Evolutionary conservation across 2,888 invertebrate species (phyloP).

Genomic region (Romanomermis culicivorax): DNA sequence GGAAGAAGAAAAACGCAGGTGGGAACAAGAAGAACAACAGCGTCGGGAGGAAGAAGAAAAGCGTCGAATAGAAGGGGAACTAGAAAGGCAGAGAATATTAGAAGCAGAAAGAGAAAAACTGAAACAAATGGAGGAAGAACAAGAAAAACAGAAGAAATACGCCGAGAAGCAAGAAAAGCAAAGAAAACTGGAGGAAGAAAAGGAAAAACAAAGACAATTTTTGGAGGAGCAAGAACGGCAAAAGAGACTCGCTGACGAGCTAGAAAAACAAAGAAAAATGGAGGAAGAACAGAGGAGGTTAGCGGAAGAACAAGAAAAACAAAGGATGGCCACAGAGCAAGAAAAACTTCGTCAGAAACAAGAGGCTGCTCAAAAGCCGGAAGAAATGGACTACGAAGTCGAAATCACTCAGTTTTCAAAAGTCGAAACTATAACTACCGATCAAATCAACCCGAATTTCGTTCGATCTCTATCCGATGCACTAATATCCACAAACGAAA

Average conservation of each 20-base stretch:
- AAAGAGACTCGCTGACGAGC: too few species aligned
- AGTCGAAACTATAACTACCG: too few species aligned
- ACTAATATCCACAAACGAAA: background rate
- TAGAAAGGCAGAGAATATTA: background rate
- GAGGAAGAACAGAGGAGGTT: background rate
- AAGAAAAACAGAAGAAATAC: too few species aligned
- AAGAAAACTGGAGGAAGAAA: too few species aligned
- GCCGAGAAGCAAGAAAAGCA: too few species aligned
- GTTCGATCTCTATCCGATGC: background rate
- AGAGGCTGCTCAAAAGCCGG: too few species aligned
- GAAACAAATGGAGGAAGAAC: too few species aligned
- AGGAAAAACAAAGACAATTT: too few species aligned
- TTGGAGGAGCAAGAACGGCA: too few species aligned
- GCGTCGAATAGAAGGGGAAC: background rate
- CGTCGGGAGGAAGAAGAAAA: background rate
- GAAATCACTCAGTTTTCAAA: too few species aligned
- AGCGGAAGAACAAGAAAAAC: background rate
- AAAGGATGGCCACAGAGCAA: background rate
- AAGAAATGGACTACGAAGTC: too few species aligned
- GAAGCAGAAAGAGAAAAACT: background rate
- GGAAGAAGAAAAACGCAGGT: background rate
- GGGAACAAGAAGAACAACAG: background rate
- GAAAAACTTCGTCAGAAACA: background rate
- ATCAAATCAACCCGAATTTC: background rate
- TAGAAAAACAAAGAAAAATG: too few species aligned